Evolutionary conservation across 1,140 invertebrate species (phyloP).

Genomic region (Leptinotarsa lineolata): DNA sequence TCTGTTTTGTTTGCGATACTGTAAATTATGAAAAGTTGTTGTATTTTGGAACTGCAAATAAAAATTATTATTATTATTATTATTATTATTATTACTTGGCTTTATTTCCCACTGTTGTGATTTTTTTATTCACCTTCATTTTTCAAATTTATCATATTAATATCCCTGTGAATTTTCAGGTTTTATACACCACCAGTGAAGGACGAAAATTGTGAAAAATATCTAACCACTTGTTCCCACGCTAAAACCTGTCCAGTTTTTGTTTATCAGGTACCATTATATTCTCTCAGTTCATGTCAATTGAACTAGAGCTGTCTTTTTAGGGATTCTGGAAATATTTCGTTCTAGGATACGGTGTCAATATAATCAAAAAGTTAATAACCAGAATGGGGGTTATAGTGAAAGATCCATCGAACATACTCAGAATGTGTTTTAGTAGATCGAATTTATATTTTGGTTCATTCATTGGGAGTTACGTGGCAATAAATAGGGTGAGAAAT

Average conservation of each 20-base stretch:
- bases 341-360: conserved; percentile 38
- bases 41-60: no score
- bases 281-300: no score
- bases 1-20: no score
- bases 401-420: conserved; percentile 28
- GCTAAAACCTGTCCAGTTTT: background rate
- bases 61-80: no score
- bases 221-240: background rate
- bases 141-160: background rate
- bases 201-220: background rate
- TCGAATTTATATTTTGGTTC: conserved; percentile 40
- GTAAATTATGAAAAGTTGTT: no score
- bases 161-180: conserved; percentile 29
- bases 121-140: no score
- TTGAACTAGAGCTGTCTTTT: conserved; percentile 5
- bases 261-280: background rate
- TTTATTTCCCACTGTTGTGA: no score
- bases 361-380: conserved; percentile 33
- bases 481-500: conserved; percentile 39
- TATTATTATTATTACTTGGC: no score
- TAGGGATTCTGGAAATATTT: conserved; percentile 43
- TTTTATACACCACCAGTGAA: conserved; percentile 11
- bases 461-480: conserved; percentile 38
- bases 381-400: conserved; percentile 28
- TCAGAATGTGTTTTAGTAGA: conserved; percentile 28